Conservation (phyloP, 2,888 invertebrate genomes). For the Hemithea aestivaria region DNA sequence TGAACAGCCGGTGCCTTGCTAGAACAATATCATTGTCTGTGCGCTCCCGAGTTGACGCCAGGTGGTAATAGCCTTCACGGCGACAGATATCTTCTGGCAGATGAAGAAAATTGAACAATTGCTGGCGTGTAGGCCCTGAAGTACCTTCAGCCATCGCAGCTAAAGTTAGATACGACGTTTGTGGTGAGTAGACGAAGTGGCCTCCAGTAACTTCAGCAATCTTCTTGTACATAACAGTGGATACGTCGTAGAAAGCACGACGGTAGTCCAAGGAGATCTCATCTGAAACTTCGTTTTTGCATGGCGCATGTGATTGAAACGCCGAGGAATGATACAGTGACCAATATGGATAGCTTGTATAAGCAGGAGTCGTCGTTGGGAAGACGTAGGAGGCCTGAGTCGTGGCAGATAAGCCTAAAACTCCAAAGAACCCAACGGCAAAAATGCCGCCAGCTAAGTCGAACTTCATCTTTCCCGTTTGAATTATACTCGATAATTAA, state of each 20-base stretch:
- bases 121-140: conserved; percentile 15
- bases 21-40: conserved; percentile 20
- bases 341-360: too few relatives aligned
- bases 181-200: conserved; percentile 34
- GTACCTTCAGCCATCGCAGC: conserved; percentile 35
- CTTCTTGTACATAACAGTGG: too few relatives aligned
- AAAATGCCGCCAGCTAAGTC: too few relatives aligned
- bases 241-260: conserved; percentile 14
- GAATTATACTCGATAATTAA: too few relatives aligned
- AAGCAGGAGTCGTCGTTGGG: too few relatives aligned
- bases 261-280: conserved; percentile 13
- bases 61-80: conserved; percentile 26
- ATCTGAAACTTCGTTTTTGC: too few relatives aligned
- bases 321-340: too few relatives aligned
- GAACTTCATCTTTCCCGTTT: too few relatives aligned
- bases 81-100: conserved; percentile 27
- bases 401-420: too few relatives aligned
- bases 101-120: conserved; percentile 26
- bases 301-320: too few relatives aligned
- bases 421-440: too few relatives aligned
- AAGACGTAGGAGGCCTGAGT: too few relatives aligned
- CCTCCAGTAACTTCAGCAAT: conserved; percentile 13
- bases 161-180: conserved; percentile 34
- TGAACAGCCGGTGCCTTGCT: conserved; percentile 21
- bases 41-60: conserved; percentile 14